Evolutionary conservation across 2,888 invertebrate genomes (phyloP).

Genomic region (Cancer borealis): DNA sequence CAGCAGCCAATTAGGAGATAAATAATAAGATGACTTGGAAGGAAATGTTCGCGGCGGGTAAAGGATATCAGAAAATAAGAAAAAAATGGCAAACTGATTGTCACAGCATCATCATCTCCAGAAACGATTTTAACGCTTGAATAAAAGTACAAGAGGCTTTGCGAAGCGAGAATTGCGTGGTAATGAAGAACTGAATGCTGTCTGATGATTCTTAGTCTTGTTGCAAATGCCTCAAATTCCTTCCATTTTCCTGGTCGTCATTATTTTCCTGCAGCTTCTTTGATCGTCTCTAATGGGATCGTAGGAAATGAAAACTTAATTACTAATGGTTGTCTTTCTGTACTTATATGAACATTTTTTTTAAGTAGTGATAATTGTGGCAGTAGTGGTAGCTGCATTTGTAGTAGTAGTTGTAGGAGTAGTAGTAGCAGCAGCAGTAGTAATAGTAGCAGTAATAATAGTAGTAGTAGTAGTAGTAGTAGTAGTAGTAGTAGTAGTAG

Average conservation of each 20-base stretch:
- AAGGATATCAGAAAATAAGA: neutral
- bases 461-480: too few species aligned
- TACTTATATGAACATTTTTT: neutral
- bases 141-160: neutral
- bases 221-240: slow-evolving; percentile 8
- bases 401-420: too few species aligned
- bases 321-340: neutral
- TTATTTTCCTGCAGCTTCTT: neutral
- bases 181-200: slow-evolving; percentile 10
- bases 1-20: neutral
- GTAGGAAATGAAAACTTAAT: neutral
- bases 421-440: too few species aligned
- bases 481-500: too few species aligned
- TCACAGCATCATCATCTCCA: neutral
- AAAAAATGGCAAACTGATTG: neutral
- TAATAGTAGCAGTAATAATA: too few species aligned
- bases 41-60: neutral
- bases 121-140: slow-evolving; percentile 7
- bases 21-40: neutral
- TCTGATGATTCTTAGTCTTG: neutral
- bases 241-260: neutral
- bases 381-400: too few species aligned
- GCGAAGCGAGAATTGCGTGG: neutral
- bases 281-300: neutral
- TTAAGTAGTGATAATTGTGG: neutral